Conservation (phyloP, 2,797 vertebrate species). For the Orestias chungarensis region DNA sequence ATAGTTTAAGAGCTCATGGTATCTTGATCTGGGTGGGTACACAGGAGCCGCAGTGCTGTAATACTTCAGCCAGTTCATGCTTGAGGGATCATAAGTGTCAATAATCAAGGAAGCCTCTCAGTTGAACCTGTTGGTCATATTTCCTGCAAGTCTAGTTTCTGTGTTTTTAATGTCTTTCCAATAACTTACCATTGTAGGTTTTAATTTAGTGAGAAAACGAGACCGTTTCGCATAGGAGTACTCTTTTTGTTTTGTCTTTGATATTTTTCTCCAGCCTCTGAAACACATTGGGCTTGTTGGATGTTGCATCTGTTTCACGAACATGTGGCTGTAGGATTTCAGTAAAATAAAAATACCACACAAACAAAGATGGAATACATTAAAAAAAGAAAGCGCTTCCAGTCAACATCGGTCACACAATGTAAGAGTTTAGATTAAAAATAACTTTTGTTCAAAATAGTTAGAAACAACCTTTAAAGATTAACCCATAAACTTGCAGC, state of each 20-base stretch:
- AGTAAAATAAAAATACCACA: conserved; percentile 37
- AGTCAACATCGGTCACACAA: conserved; percentile 1
- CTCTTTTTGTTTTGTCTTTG: conserved; percentile 60
- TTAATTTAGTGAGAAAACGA: conserved; percentile 22
- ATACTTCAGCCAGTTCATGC: conserved; percentile 44
- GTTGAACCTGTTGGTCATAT: conserved; percentile 39
- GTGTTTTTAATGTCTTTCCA: conserved; percentile 34
- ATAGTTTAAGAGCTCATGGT: not conserved
- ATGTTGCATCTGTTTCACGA: conserved; percentile 59
- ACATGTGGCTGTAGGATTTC: conserved; percentile 22
- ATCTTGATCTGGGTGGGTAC: conserved; percentile 21
- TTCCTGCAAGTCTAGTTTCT: conserved; percentile 37
- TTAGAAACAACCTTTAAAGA: not conserved
- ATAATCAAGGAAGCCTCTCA: conserved; percentile 56
- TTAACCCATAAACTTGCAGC: not conserved
- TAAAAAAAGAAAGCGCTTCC: conserved; percentile 13
- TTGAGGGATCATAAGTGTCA: conserved; percentile 61
- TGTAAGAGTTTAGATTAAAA: conserved; percentile 9
- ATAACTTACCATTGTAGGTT: conserved; percentile 23
- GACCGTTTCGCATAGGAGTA: conserved; percentile 26
- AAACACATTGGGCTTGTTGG: conserved; percentile 50
- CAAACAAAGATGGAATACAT: conserved; percentile 27
- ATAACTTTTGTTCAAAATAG: not conserved
- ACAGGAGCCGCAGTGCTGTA: conserved; percentile 14
- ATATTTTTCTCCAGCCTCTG: conserved; percentile 48